phyloP scores from a whole-genome alignment of 1,140 invertebrate species.

The Chironomus tepperi region DNA sequence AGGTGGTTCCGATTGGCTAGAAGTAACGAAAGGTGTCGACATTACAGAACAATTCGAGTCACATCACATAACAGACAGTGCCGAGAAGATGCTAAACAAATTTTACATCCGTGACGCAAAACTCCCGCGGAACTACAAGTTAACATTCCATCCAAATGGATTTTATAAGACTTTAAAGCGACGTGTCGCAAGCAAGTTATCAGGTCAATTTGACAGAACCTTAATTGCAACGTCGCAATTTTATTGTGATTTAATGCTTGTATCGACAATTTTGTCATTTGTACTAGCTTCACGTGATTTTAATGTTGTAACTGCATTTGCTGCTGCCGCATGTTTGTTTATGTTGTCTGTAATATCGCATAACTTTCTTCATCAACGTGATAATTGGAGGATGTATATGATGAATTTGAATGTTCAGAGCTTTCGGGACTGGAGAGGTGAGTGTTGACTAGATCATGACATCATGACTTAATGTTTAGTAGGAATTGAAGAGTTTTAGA shows the following conservation, averaged over 20 bases:
- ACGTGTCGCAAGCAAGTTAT: conserved; percentile 35
- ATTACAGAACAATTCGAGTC: conserved; percentile 63
- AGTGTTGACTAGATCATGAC: background rate
- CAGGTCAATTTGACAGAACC: background rate
- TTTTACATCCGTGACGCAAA: conserved; percentile 48
- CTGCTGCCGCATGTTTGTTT: conserved; percentile 47
- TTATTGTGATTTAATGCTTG: background rate
- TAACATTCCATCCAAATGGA: conserved; percentile 55
- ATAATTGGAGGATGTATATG: conserved; percentile 75
- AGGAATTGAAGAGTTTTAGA: too few species aligned
- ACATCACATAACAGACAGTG: conserved; percentile 45
- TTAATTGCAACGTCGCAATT: background rate
- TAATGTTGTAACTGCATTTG: conserved; percentile 30
- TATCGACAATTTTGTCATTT: background rate
- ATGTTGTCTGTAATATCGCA: conserved; percentile 54
- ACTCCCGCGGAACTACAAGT: conserved; percentile 46
- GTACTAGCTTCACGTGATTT: background rate
- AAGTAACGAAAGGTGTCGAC: conserved; percentile 56
- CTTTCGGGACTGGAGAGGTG: conserved; percentile 59
- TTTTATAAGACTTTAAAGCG: conserved; percentile 57
- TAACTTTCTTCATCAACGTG: conserved; percentile 72
- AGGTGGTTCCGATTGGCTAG: conserved; percentile 57
- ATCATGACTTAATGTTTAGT: too few species aligned
- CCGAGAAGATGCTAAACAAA: conserved; percentile 47
- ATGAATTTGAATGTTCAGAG: conserved; percentile 58